phyloP scores from a whole-genome alignment of 2,888 invertebrate genomes.

The Ennomos quercinarius region DNA sequence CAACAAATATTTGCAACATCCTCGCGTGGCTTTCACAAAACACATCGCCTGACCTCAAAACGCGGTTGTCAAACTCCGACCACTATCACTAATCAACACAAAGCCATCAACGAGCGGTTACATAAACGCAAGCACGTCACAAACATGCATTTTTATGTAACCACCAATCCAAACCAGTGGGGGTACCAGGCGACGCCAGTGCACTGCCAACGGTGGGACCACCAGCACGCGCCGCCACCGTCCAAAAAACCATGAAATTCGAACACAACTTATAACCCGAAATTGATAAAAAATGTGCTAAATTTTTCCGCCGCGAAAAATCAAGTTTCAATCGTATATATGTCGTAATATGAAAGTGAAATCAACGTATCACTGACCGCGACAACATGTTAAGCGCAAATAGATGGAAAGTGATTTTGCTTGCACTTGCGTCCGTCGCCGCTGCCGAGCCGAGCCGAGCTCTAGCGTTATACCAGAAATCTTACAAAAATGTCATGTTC shows the following conservation, averaged over 20 bases:
- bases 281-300: slow-evolving; percentile 52
- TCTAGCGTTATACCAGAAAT: slow-evolving; percentile 67
- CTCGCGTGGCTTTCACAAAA: slow-evolving; percentile 10
- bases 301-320: slow-evolving; percentile 40
- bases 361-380: slow-evolving; percentile 74
- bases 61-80: slow-evolving; percentile 39
- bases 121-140: slow-evolving; percentile 53
- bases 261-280: slow-evolving; percentile 37
- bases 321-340: slow-evolving; percentile 31
- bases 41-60: slow-evolving; percentile 51
- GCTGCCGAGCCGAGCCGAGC: slow-evolving; percentile 76
- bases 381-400: slow-evolving; percentile 78
- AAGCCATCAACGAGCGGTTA: slow-evolving; percentile 39
- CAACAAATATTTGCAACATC: not conserved
- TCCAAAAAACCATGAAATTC: slow-evolving; percentile 52
- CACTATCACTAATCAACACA: slow-evolving; percentile 58
- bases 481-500: slow-evolving; percentile 71
- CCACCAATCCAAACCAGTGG: slow-evolving; percentile 32
- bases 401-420: slow-evolving; percentile 80
- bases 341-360: slow-evolving; percentile 76
- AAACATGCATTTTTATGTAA: slow-evolving; percentile 62
- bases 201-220: slow-evolving; percentile 41
- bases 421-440: slow-evolving; percentile 66
- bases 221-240: slow-evolving; percentile 44
- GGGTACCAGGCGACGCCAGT: slow-evolving; percentile 40